Conservation (phyloP, 1,140 invertebrate genomes). For the Cydia strobilella region DNA sequence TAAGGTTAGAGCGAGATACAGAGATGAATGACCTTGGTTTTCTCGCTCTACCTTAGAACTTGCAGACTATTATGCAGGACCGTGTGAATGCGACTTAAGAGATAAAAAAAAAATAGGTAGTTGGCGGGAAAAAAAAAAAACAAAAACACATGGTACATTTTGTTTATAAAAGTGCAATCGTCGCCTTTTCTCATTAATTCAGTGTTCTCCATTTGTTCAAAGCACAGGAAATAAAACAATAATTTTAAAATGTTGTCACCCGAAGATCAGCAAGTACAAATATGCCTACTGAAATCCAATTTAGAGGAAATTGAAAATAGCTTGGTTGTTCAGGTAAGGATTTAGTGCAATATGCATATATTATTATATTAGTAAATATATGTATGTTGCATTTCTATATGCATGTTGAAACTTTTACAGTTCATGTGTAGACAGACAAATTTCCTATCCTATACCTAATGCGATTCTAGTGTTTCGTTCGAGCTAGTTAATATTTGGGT, state of each 20-base stretch:
- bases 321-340: slow-evolving; percentile 55
- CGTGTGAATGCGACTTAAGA: not conserved
- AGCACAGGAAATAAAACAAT: not conserved
- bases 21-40: not conserved
- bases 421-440: too few relatives aligned
- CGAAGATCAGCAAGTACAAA: slow-evolving; percentile 65
- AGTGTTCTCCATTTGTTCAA: not conserved
- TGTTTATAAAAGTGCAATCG: not conserved
- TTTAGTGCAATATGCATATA: too few relatives aligned
- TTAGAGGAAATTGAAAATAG: slow-evolving; percentile 66
- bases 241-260: slow-evolving; percentile 55
- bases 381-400: too few relatives aligned
- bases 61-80: not conserved
- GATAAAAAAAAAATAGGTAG: not conserved
- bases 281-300: slow-evolving; percentile 62
- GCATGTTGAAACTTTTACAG: too few relatives aligned
- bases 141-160: not conserved
- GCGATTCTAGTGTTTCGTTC: too few relatives aligned
- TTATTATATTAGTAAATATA: too few relatives aligned
- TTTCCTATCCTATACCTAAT: too few relatives aligned
- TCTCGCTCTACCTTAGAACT: not conserved
- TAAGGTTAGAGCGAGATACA: not conserved
- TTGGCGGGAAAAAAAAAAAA: not conserved
- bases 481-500: too few relatives aligned
- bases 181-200: not conserved